Evolutionary conservation across 2,113 vertebrate genomes (phyloP).

Genomic region (Ifrita kowaldi): DNA sequence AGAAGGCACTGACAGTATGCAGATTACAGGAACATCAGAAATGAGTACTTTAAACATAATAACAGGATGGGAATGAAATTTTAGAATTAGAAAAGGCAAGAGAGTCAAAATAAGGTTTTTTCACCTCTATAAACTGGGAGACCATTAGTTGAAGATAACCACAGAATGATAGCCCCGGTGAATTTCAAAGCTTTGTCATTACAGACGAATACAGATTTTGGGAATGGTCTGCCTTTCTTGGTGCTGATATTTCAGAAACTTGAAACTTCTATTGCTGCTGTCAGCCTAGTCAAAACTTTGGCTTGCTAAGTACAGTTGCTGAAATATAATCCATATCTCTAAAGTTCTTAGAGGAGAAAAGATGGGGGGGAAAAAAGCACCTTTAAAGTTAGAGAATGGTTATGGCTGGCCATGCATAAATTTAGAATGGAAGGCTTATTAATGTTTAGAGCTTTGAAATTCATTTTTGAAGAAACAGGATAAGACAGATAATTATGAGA

Average conservation of each 20-base stretch:
- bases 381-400: neutral
- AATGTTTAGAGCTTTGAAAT: neutral
- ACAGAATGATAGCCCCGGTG: neutral
- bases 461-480: neutral
- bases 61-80: neutral
- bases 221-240: neutral
- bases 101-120: neutral
- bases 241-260: neutral
- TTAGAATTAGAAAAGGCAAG: neutral
- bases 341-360: neutral
- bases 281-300: neutral
- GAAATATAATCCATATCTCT: neutral
- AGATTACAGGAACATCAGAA: neutral
- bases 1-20: neutral
- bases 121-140: neutral
- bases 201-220: neutral
- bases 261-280: neutral
- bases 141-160: neutral
- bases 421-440: neutral
- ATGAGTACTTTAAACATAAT: neutral
- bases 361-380: rapidly evolving
- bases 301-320: neutral
- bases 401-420: neutral
- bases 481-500: neutral
- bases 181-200: neutral